These are phyloP conservation scores for Tetragonisca angustula DNA, from an alignment of 2,888 invertebrate species.

Conservation along the genomic window DNA sequence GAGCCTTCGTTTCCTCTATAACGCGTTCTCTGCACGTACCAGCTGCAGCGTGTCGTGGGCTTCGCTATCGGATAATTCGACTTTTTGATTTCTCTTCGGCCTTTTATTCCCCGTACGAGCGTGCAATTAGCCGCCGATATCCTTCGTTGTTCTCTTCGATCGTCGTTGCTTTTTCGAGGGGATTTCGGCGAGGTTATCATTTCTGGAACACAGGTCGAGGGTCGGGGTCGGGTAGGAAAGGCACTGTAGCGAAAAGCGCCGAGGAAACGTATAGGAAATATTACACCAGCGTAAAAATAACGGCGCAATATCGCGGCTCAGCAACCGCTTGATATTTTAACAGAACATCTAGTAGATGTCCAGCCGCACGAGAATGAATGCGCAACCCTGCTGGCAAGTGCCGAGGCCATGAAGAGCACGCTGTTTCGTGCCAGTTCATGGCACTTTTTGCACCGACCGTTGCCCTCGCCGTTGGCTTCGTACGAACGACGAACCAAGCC, in stretches of 20 bases:
- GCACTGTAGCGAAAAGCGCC: no score
- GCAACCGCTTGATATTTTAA: constrained; percentile 54
- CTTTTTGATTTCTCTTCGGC: neutral
- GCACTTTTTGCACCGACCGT: constrained; percentile 55
- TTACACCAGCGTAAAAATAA: constrained; percentile 31
- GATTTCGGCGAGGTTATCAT: neutral
- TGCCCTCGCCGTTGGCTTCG: constrained; percentile 14
- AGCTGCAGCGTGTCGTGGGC: neutral
- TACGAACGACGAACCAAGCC: constrained; percentile 21
- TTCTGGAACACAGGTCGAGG: neutral
- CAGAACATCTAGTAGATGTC: constrained; percentile 42
- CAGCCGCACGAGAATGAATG: constrained; percentile 43
- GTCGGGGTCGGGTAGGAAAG: neutral
- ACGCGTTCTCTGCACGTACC: constrained; percentile 3
- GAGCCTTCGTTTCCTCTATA: constrained; percentile 21
- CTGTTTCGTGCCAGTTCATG: constrained; percentile 36
- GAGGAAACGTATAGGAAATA: constrained; percentile 25
- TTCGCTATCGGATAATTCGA: constrained; percentile 23
- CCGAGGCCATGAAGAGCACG: constrained; percentile 25
- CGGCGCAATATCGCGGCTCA: constrained; percentile 37
- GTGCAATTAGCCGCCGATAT: neutral
- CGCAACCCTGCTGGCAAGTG: constrained; percentile 20
- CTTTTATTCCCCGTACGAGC: neutral
- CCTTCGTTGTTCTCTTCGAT: neutral
- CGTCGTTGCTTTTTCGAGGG: neutral